Evolutionary conservation across 2,888 invertebrate species (phyloP).

Genomic region (Podabrus alpinus): DNA sequence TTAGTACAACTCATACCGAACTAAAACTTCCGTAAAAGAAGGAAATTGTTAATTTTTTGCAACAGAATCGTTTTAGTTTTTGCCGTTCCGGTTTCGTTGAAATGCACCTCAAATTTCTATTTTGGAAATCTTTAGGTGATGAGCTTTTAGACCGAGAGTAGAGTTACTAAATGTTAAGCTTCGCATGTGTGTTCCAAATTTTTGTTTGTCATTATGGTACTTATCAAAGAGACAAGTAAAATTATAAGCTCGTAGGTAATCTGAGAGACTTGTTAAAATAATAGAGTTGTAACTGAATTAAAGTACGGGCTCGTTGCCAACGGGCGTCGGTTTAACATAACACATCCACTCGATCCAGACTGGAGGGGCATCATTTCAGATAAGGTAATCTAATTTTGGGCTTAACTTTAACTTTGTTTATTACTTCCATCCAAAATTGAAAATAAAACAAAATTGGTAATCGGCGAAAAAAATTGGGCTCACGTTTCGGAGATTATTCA

Average conservation of each 20-base stretch:
- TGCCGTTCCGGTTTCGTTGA: not conserved
- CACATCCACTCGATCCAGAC: slow-evolving; percentile 18
- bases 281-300: slow-evolving; percentile 50
- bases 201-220: slow-evolving; percentile 7
- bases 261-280: slow-evolving; percentile 40
- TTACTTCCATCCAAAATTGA: not conserved
- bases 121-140: not conserved
- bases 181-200: slow-evolving; percentile 1
- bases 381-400: slow-evolving; percentile 27
- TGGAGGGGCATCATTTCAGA: slow-evolving; percentile 23
- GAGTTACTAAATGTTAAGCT: not conserved
- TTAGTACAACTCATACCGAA: not conserved
- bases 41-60: not conserved
- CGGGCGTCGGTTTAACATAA: slow-evolving; percentile 32
- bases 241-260: slow-evolving; percentile 29
- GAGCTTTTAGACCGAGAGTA: not conserved
- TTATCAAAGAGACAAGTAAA: slow-evolving; percentile 23
- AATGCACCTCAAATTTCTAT: not conserved
- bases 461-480: not conserved
- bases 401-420: slow-evolving; percentile 19
- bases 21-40: not conserved
- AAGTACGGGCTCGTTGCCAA: slow-evolving; percentile 42
- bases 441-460: not conserved
- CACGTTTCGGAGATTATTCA: not conserved
- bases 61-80: not conserved